Evolutionary conservation across 2,797 vertebrate genomes (phyloP), one percentile per base, ranked within the genome.

Genomic region (Sarcoramphus papa): DNA sequence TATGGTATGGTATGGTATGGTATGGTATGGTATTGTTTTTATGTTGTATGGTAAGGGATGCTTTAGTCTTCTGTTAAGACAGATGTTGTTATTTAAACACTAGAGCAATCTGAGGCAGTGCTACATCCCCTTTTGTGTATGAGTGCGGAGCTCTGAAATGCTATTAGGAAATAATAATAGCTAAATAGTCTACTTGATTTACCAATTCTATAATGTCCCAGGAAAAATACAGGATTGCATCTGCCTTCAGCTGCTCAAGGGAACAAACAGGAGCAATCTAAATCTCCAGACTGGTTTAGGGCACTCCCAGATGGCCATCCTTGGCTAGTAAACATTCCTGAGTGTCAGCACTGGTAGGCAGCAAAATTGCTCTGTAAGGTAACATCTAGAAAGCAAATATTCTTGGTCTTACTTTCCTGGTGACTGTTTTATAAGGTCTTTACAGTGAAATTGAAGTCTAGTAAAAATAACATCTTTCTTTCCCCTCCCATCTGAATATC

Each of bases 401-500:
- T 88, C 56, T 62, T 72, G 22, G 5, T 77, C 67, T 90, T 89
- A 67, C 40, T 93, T 88, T 92, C 28, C 14, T 12, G 4, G 27
- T 74, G 30, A 20, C 50, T 85, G 47, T 63, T 96, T 92, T 65
- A 45, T 24, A 73, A 85, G 35, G 31, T 59, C 33, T 93, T 91
- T n/a, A 70, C 50, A 68, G 35, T 45, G 45, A 68, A 85, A 89
- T 20, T 68, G 50, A 81, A 90, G n/a, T 60, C 78, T 65, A 41
- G 56, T 56, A 90, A 93, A 93, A 97, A 84, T 33, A 89, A 77
- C 10, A 45, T 24, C 47, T 91, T 92, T 86, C 23, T 69, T 93
- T 65, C 30, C 47, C 19, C 18, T 95, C 30, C 48, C 54, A 53
- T 59, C 23, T 90, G 78, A 94, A 35, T 85, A 73, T 75, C 73